Base-by-base conservation (phyloP, 2,113 vertebrate species). In the Erythrolamprus reginae region DNA sequence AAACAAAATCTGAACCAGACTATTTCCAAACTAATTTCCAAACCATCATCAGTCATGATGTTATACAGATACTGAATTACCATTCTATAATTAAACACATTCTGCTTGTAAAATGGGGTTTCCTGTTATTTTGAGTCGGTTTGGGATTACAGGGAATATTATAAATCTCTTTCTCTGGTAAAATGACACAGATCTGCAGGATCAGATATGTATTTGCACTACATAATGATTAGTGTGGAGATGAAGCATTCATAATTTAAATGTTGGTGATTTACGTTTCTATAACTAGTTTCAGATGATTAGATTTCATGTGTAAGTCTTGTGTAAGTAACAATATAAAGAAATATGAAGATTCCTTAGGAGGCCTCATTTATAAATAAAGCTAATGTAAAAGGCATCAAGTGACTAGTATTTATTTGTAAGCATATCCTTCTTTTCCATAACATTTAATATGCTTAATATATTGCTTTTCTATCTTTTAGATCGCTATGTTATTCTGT, bases 11-110 rank as follows among this genome's bases (percentile, higher is more conserved):
- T 77, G 33, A 77, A 42, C 17, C 17, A 77, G 92, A 93, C 92
- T 94, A 94, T 94, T 95, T 95, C 94, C 93, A 95, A 93, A 96
- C 86, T 88, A 88, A 51, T 90, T 93, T 91, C 94, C 93, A 65
- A 65, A 65, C 61, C 28, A n/a, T 86, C 85, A 93, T 92, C 92
- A 38, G 24, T 94, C 94, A 92, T 90, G 26, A 89, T 47, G 38
- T 84, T n/a, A n/a, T 15, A 55, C 10, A 48, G 4, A 38, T 45
- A 77, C 33, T 38, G 7, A 77, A 19, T 77, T 77, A 77, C 6
- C 33, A 38, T 77, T 77, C 65, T 77, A 21, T 19, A 77, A 9
- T 38, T 77, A 33, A 65, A 65, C 3, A 7, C 70, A 38, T 9
- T 42, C 17, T 21, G 70, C 33, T 77, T 38, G 33, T 77, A 77